Base-by-base conservation (phyloP, 2,113 vertebrate genomes). In the Bombycilla garrulus region DNA sequence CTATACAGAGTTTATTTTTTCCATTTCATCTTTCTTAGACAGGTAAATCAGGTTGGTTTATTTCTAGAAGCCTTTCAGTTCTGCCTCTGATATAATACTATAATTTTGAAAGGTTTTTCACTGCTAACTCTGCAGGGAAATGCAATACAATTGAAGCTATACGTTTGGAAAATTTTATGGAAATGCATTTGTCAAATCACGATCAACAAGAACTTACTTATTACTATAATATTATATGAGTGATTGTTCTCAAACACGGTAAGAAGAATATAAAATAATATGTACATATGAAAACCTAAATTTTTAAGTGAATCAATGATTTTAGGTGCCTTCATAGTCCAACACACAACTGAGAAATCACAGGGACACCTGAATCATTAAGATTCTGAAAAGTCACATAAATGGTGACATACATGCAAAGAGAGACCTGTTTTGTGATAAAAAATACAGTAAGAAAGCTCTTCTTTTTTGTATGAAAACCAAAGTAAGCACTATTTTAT, bases 61-160 rank as follows among this genome's bases (percentile, higher is more conserved):
- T 90, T 93, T 88, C 79, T 90, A 93, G 94, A 81, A 83, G 71
- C 36, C 31, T 95, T 88, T 86, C 60, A 67, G 26, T 83, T 82
- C 47, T 86, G 31, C 47, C n/a, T 84, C 44, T 83, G 67, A 78
- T 90, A 58, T 51, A 92, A 88, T 58, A 74, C 12, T 35, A 81
- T 45, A 86, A 58, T 56, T 66, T 44, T 86, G 35, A 73, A 90
- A 62, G 53, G 16, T 78, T 96, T 96, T 96, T 83, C 67, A 82
- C 26, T 74, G 38, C 42, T 77, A 77, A 73, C 35, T 88, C 81
- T 73, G 18, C 22, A 51, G 51, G 60, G 88, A 90, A 86, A 83
- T 70, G 44, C 31, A 92, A 80, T 88, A 81, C 94, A 90, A 93
- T 83, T 38, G 86, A 94, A 90, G 38, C 82, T 95, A 38, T 94